Base-by-base conservation (phyloP, 2,888 invertebrate species). In the Vandiemenella viatica region DNA sequence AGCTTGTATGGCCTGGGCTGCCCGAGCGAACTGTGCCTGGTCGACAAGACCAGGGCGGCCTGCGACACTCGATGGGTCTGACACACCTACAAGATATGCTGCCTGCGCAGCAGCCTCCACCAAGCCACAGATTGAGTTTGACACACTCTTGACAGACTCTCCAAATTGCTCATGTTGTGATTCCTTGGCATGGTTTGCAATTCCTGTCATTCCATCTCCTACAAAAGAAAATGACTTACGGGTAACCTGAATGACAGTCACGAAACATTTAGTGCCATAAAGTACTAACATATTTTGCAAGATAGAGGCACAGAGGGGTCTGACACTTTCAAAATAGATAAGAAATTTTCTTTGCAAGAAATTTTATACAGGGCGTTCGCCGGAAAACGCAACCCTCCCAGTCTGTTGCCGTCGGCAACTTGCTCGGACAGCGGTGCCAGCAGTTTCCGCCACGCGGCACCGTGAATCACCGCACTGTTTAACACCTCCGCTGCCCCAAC, bases 61-160 rank as follows among this genome's bases (percentile, higher is more conserved):
- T 0, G 90, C 87, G 16, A 83, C 83, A 51, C 89, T 89, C 1
- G 83, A 83, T 23, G 87, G 81, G 67, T 97, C 92, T 0, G 95
- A 88, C 1, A 92, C 86, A 0, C 91, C 97, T 57, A 96, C 82
- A 58, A 97, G 69, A 64, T 97, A 98, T 0, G 95, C 93, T 1
- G 93, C 87, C 68, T 95, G 96, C 1, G 92, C 91, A 0, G 92
- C 83, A 42, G 89, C 85, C 70, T 97, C 95, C 20, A 93, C 85
- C 19, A 97, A 70, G 0, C 88, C 89, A 61, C 90, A 91, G 48
- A 97, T 90, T 0, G 93, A 86, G 46, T 75, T 74, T 5, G 91
- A 89, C 7, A 92, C 92, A 21, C 77, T 79, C 52, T 79, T 76
- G 1, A 95, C 91, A 3, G 88, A 79, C 49, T 80, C 78, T 8